Conservation (phyloP, 2,888 invertebrate genomes). For the Aspidiotus rigidus region DNA sequence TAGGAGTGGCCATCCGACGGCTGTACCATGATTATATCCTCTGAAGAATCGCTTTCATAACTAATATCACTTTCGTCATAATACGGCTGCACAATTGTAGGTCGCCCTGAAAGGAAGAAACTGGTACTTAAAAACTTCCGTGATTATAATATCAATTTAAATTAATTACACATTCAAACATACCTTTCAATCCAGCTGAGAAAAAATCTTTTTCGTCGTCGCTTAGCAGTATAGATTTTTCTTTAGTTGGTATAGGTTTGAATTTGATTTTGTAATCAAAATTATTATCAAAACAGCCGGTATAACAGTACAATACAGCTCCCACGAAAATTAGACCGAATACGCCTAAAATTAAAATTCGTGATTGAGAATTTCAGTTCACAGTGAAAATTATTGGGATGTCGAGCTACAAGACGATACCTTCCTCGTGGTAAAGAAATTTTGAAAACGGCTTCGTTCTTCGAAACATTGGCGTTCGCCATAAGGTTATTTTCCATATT, state of each 20-base stretch:
- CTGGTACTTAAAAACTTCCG: no score
- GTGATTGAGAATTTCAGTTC: no score
- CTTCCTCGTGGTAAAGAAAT: conserved; percentile 59
- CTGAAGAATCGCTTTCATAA: conserved; percentile 26
- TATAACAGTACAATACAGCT: conserved; percentile 21
- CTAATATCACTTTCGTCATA: conserved; percentile 39
- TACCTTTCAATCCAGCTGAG: conserved; percentile 18
- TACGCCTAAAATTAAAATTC: conserved; percentile 7
- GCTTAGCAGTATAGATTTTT: conserved; percentile 5
- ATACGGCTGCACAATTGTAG: conserved; percentile 37
- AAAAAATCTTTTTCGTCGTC: conserved; percentile 33
- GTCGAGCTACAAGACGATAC: conserved; percentile 50
- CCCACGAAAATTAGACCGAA: conserved; percentile 26
- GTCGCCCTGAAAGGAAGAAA: conserved; percentile 16
- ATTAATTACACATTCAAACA: neutral
- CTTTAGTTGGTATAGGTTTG: conserved; percentile 21
- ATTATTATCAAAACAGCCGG: conserved; percentile 4
- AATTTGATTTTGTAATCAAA: conserved; percentile 21
- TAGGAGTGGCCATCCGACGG: conserved; percentile 9
- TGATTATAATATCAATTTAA: no score
- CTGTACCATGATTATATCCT: conserved; percentile 27
- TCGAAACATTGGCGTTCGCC: conserved; percentile 53
- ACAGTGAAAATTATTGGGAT: neutral
- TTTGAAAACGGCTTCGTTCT: conserved; percentile 62
- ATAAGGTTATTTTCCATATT: conserved; percentile 41